These are phyloP conservation scores for Anolis apletophallus DNA, from an alignment of 2,797 vertebrate species.

Conservation along the genomic window DNA sequence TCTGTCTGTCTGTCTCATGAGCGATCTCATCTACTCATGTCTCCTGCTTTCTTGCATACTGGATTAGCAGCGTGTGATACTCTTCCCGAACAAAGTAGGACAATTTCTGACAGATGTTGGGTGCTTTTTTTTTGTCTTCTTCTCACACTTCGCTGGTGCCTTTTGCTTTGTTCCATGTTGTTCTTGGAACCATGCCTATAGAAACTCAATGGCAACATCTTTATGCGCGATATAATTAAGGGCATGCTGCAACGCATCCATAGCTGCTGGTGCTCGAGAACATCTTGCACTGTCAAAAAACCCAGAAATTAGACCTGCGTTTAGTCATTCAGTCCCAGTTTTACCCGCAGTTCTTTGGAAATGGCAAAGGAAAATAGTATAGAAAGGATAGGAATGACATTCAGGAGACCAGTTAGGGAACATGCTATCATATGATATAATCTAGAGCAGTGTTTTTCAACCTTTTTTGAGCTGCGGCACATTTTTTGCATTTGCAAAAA, in stretches of 20 bases:
- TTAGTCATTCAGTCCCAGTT: conserved; percentile 64
- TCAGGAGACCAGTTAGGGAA: background rate
- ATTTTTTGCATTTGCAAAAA: too few relatives aligned
- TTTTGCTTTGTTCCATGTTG: conserved; percentile 69
- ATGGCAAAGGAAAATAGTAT: background rate
- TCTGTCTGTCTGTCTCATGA: conserved; percentile 25
- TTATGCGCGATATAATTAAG: conserved; percentile 75
- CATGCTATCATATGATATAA: too few relatives aligned
- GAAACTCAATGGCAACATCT: conserved; percentile 79
- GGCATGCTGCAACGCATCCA: conserved; percentile 74
- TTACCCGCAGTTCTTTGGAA: conserved; percentile 52
- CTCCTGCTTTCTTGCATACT: background rate
- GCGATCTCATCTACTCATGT: conserved; percentile 16
- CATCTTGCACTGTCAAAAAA: conserved; percentile 63
- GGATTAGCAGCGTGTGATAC: background rate
- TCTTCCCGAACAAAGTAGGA: conserved; percentile 23
- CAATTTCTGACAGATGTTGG: conserved; percentile 28
- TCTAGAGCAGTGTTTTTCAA: too few relatives aligned
- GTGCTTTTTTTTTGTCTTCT: conserved; percentile 58
- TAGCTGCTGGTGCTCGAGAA: conserved; percentile 67
- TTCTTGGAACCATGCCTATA: conserved; percentile 79
- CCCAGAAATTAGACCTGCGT: conserved; percentile 59
- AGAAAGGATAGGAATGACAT: background rate
- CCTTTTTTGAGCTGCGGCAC: too few relatives aligned
- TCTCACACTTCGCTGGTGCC: conserved; percentile 72